Base-by-base conservation (phyloP, 1,140 invertebrate species). In the Drosophila sturtevanti region DNA sequence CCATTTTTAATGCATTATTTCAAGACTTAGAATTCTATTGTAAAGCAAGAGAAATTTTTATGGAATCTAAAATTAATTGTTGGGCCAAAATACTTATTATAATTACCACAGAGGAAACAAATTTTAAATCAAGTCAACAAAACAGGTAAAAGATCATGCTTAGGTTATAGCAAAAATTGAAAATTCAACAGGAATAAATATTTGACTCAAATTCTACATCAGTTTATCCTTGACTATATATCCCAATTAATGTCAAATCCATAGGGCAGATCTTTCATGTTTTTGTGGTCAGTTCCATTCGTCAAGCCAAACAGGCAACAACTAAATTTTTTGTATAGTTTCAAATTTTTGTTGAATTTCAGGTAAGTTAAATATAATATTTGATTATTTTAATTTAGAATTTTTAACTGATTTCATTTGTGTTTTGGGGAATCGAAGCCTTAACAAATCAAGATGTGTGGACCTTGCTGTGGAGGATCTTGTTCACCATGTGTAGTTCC, bases 361-460 rank as follows among this genome's bases (percentile, higher is more conserved):
- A 34, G 41, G 61, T 63, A 16, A 37, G 11, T 21, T 48, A 3
- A 11, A 10, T 18, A 11, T 10, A 16, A 21, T 21, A 1, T 48
- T 0, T 1, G 6, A 4, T 31, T 31, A 31, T 6, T 31, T 4
- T 31, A 31, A 6, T 7, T 7, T 6, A 31, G 6, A 31, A 6
- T 31, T 3, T 24, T 24, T 31, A 4, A 31, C 6, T 31, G 27
- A 18, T 35, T 31, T 24, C 22, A 4, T 14, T 14, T 14, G 31
- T n/a, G 10, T 63, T 14, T 7, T 22, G 11, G 37, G 11, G 37
- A n/a, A n/a, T n/a, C 44, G 68, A 22, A 79, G n/a, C 24, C 58
- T 58, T 6, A 58, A 7, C 38, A 34, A 34, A 68, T 38, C 44
- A 76, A 21, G 21, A 48, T 81, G 44, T 77, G 77, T n/a, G 72